Percentiles rank a stretch among this genome's conserved stretches.
Evolutionary conservation across 1,140 invertebrate species (phyloP).

Genomic region (Sarcophaga peregrina): DNA sequence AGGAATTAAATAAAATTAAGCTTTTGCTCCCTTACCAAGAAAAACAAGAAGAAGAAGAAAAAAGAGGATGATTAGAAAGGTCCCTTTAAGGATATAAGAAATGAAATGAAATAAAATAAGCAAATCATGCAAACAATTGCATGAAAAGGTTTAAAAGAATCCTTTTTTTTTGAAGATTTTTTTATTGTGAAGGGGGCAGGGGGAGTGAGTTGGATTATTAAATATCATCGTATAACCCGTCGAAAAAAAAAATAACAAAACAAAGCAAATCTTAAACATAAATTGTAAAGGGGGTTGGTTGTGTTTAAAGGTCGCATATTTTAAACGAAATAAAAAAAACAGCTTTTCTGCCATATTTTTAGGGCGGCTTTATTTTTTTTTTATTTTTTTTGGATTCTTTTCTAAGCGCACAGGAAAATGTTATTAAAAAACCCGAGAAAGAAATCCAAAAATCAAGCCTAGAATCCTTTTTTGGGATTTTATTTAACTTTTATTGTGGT

Average conservation of each 20-base stretch:
- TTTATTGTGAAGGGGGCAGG: background rate
- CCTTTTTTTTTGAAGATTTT: background rate
- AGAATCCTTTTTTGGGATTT: background rate
- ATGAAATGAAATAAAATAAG: background rate
- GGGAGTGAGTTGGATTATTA: no score
- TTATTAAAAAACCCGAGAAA: background rate
- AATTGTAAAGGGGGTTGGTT: no score
- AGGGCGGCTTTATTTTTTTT: background rate
- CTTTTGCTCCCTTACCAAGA: background rate
- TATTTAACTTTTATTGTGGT: background rate
- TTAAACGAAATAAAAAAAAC: no score
- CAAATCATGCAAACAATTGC: conserved; percentile 2
- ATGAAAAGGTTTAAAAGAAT: background rate
- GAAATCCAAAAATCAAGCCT: conserved; percentile 1
- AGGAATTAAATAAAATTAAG: background rate
- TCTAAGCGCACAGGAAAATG: background rate
- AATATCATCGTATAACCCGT: no score
- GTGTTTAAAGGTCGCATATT: no score
- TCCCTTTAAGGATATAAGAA: background rate
- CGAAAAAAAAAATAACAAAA: no score
- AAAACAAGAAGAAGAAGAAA: background rate
- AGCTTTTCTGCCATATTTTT: no score
- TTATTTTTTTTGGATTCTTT: no score
- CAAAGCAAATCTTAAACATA: no score
- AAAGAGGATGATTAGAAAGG: background rate